Conservation (phyloP, 2,797 vertebrate species). For the Cynodonichthys magdalenae region DNA sequence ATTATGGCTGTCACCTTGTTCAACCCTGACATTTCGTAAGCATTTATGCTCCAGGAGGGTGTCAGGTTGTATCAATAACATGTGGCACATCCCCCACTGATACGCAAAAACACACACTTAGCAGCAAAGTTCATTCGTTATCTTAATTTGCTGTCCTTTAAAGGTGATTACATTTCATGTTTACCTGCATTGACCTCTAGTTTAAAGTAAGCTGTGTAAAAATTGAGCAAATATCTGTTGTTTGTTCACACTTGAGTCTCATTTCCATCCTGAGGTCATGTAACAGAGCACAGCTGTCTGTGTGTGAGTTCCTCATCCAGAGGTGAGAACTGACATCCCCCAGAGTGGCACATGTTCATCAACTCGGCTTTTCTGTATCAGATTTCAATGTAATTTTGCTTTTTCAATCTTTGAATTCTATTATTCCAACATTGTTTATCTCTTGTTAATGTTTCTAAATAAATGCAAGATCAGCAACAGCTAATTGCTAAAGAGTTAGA, state of each 20-base stretch:
- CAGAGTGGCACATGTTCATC: constrained; percentile 21
- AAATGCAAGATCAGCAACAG: too few species aligned
- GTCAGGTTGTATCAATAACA: constrained; percentile 42
- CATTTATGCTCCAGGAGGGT: constrained; percentile 13
- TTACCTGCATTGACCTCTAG: constrained; percentile 25
- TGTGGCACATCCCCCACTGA: not conserved
- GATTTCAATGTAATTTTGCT: not conserved
- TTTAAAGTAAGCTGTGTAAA: constrained; percentile 16
- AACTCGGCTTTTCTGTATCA: constrained; percentile 1
- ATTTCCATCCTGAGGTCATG: constrained; percentile 50
- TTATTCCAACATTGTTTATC: not conserved
- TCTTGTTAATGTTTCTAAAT: too few species aligned
- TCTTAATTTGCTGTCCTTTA: not conserved
- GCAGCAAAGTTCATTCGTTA: constrained; percentile 1
- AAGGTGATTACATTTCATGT: constrained; percentile 2
- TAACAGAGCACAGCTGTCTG: constrained; percentile 40
- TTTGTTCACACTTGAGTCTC: constrained; percentile 24
- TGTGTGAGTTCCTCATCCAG: constrained; percentile 33
- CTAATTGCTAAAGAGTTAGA: too few species aligned
- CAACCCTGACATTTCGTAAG: constrained; percentile 41
- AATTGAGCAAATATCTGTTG: constrained; percentile 2
- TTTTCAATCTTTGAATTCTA: not conserved
- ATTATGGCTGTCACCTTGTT: constrained; percentile 34
- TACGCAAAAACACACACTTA: not conserved
- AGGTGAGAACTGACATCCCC: constrained; percentile 56